Conservation (phyloP, 2,888 invertebrate species). For the Villa cingulata region DNA sequence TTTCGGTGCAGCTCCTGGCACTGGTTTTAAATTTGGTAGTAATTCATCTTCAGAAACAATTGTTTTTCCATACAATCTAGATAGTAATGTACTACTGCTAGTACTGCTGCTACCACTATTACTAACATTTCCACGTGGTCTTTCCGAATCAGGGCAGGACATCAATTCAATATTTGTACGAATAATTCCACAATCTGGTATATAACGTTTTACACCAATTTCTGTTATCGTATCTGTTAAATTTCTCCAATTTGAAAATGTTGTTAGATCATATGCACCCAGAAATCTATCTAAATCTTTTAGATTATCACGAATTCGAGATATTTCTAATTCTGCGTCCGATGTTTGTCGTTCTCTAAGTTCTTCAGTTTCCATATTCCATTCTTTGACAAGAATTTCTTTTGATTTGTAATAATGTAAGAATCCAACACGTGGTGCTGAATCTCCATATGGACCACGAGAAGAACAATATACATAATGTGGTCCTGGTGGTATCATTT, state of each 20-base stretch:
- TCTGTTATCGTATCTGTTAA: conserved; percentile 48
- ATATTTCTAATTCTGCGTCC: conserved; percentile 35
- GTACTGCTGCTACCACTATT: not conserved
- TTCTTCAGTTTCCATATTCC: conserved; percentile 70
- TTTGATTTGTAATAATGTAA: conserved; percentile 68
- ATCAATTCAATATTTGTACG: conserved; percentile 68
- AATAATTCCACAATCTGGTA: conserved; percentile 62
- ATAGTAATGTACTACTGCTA: not conserved
- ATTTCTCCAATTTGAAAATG: conserved; percentile 70
- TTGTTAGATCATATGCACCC: conserved; percentile 85
- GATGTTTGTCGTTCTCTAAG: conserved; percentile 35
- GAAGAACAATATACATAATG: conserved; percentile 85
- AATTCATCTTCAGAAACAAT: conserved; percentile 49
- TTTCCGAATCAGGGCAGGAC: conserved; percentile 53
- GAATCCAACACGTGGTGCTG: conserved; percentile 68
- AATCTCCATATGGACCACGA: conserved; percentile 46
- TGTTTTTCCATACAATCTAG: not conserved
- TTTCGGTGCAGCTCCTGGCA: conserved; percentile 66
- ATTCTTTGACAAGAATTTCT: conserved; percentile 77
- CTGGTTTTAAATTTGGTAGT: conserved; percentile 68
- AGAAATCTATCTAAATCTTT: conserved; percentile 43
- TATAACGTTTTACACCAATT: conserved; percentile 48
- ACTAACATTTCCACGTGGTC: conserved; percentile 42
- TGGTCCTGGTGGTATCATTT: conserved; percentile 96
- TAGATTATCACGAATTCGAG: conserved; percentile 27